These are phyloP conservation scores for Gandaritis pyraliata DNA, from an alignment of 2,888 invertebrate species.

Conservation along the genomic window DNA sequence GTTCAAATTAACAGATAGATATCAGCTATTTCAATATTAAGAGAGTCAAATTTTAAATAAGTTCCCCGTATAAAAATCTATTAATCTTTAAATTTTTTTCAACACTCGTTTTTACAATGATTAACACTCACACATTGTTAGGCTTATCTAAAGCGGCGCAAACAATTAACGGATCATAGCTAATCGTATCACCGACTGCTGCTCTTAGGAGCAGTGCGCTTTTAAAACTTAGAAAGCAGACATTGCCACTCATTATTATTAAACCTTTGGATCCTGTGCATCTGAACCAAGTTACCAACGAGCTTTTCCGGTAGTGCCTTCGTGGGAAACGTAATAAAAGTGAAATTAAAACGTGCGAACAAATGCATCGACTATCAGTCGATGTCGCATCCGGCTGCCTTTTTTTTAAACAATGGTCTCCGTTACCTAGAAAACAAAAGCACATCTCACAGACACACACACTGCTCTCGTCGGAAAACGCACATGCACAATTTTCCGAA, in stretches of 20 bases:
- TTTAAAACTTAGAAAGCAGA: conserved; percentile 52
- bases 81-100: not conserved
- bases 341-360: conserved; percentile 67
- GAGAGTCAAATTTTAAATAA: too few species aligned
- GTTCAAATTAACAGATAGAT: too few species aligned
- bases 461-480: conserved; percentile 82
- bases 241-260: conserved; percentile 30
- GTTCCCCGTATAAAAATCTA: too few species aligned
- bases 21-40: too few species aligned
- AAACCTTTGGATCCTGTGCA: conserved; percentile 41
- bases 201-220: conserved; percentile 60
- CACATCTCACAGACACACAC: conserved; percentile 84
- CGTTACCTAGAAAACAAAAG: conserved; percentile 84
- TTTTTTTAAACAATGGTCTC: conserved; percentile 64
- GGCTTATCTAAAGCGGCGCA: conserved; percentile 72
- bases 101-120: conserved; percentile 23
- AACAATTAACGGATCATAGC: conserved; percentile 76
- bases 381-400: conserved; percentile 68
- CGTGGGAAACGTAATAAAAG: conserved; percentile 65
- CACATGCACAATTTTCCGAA: conserved; percentile 85
- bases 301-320: conserved; percentile 52
- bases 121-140: conserved; percentile 57
- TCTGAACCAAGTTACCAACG: conserved; percentile 44
- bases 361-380: conserved; percentile 62
- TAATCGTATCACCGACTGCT: conserved; percentile 41